These are phyloP conservation scores for Mesitornis unicolor DNA, from an alignment of 2,113 vertebrate species.

Conservation along the genomic window DNA sequence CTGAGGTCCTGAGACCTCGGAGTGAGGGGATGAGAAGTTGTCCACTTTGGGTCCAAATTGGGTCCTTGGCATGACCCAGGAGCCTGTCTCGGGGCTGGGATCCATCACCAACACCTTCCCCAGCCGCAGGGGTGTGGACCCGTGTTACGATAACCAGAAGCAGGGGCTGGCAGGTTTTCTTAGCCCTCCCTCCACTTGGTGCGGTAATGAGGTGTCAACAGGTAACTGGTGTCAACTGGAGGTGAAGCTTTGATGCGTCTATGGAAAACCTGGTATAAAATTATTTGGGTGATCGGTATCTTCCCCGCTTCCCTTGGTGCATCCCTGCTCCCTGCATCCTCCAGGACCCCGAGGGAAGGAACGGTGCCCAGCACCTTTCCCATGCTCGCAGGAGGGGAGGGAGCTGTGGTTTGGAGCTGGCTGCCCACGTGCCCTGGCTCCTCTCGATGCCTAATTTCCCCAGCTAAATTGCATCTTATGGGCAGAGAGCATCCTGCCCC, in stretches of 20 bases:
- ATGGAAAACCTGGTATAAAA: background rate
- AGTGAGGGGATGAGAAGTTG: background rate
- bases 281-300: background rate
- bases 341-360: background rate
- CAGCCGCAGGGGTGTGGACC: background rate
- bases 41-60: background rate
- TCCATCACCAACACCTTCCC: conserved; percentile 12
- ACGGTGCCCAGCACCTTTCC: background rate
- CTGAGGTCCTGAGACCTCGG: background rate
- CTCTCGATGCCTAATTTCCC: background rate
- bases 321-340: background rate
- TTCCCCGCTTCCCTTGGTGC: background rate
- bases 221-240: conserved; percentile 36
- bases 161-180: conserved; percentile 22
- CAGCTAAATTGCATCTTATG: background rate
- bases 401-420: background rate
- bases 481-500: background rate
- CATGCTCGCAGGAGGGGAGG: background rate
- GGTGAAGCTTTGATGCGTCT: conserved; percentile 51
- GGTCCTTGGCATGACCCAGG: background rate
- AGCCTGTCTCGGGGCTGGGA: background rate
- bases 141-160: background rate
- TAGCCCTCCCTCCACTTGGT: background rate
- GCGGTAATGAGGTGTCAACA: background rate
- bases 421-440: background rate